These are phyloP conservation scores for Pasiphila rectangulata DNA, from an alignment of 2,888 invertebrate genomes.

Conservation along the genomic window DNA sequence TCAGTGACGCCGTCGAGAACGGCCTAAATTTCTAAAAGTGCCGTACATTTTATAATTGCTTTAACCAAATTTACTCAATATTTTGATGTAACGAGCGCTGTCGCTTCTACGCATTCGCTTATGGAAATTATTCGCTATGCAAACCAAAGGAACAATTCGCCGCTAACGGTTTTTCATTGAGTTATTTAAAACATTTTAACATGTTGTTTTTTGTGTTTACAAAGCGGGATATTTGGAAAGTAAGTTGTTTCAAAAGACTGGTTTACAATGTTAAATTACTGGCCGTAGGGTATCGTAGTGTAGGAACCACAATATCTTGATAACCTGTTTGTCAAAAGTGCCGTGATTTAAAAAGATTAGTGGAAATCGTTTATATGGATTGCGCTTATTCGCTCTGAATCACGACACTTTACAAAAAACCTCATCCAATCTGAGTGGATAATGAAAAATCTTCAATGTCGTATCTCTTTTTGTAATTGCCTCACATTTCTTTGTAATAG, in stretches of 20 bases:
- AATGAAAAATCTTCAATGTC: slow-evolving; percentile 66
- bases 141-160: slow-evolving; percentile 73
- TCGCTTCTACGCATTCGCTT: too few relatives aligned
- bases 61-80: slow-evolving; percentile 72
- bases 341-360: too few relatives aligned
- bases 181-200: slow-evolving; percentile 69
- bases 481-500: slow-evolving; percentile 63
- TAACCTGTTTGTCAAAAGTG: too few relatives aligned
- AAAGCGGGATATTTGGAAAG: slow-evolving; percentile 45
- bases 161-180: slow-evolving; percentile 61
- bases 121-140: too few relatives aligned
- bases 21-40: too few relatives aligned
- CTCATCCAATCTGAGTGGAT: slow-evolving; percentile 43
- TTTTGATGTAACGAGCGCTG: slow-evolving; percentile 66
- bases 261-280: slow-evolving; percentile 22
- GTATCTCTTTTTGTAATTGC: slow-evolving; percentile 70
- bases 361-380: slow-evolving; percentile 10
- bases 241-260: slow-evolving; percentile 38
- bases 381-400: slow-evolving; percentile 17
- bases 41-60: too few relatives aligned
- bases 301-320: too few relatives aligned
- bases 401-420: slow-evolving; percentile 42
- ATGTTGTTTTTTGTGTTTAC: slow-evolving; percentile 49
- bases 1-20: too few relatives aligned
- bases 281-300: too few relatives aligned